Evolutionary conservation across 2,797 vertebrate genomes (phyloP).

Genomic region (Brachyalestes nurse): DNA sequence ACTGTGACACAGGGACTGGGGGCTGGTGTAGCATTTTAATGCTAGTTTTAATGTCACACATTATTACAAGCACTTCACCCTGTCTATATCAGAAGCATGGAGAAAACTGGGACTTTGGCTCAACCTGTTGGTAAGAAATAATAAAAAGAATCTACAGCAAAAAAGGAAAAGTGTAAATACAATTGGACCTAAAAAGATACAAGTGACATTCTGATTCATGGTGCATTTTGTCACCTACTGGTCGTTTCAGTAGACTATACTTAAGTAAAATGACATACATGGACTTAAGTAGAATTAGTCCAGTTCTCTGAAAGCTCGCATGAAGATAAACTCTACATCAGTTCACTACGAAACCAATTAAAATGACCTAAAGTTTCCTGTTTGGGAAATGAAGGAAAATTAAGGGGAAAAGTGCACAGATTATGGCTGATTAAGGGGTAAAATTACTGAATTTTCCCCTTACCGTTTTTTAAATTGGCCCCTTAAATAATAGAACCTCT

Average conservation of each 20-base stretch:
- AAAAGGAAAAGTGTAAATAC: not conserved
- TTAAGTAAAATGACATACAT: not conserved
- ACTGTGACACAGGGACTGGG: not conserved
- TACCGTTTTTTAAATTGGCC: too few species aligned
- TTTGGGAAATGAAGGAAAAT: too few species aligned
- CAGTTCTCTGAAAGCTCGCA: not conserved
- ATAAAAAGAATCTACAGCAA: not conserved
- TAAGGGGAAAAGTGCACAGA: too few species aligned
- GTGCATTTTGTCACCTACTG: not conserved
- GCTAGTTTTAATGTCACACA: too few species aligned
- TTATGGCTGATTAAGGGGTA: too few species aligned
- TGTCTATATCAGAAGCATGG: not conserved
- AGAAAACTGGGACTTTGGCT: not conserved
- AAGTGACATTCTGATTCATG: not conserved
- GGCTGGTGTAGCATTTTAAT: not conserved
- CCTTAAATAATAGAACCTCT: too few species aligned
- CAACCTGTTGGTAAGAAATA: conserved; percentile 13
- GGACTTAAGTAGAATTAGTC: not conserved
- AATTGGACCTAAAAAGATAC: not conserved
- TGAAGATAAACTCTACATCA: not conserved
- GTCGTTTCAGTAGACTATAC: not conserved
- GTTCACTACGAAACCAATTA: too few species aligned
- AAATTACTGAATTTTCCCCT: too few species aligned
- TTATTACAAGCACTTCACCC: too few species aligned
- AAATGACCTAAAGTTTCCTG: too few species aligned